Conservation (phyloP, 2,888 invertebrate species). For the Chromoteleia sp. region DNA sequence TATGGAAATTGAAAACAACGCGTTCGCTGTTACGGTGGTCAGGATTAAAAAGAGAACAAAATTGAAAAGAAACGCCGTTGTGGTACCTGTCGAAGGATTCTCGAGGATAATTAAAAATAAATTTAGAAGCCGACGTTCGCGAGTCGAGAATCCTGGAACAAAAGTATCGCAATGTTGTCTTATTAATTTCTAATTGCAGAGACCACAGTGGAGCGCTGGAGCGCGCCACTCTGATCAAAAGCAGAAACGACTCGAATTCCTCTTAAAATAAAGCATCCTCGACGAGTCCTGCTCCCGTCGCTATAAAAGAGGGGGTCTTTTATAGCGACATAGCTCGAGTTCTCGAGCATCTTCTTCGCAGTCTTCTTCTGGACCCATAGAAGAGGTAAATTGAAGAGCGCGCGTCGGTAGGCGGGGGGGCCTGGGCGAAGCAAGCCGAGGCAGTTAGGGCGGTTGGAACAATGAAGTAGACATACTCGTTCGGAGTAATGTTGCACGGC, state of each 20-base stretch:
- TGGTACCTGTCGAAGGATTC: too few relatives aligned
- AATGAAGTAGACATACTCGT: slow-evolving; percentile 63
- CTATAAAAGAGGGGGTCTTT: too few relatives aligned
- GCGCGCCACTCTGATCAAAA: too few relatives aligned
- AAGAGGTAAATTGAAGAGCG: slow-evolving; percentile 50
- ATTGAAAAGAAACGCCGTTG: background rate
- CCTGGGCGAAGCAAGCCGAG: slow-evolving; percentile 18
- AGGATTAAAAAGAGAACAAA: background rate
- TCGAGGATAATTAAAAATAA: too few relatives aligned
- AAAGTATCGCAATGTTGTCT: too few relatives aligned
- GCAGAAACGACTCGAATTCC: slow-evolving; percentile 7
- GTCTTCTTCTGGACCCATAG: slow-evolving; percentile 27
- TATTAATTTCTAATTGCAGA: too few relatives aligned
- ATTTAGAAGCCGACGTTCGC: too few relatives aligned
- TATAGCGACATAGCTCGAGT: slow-evolving; percentile 32
- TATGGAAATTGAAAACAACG: background rate
- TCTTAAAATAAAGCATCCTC: slow-evolving; percentile 17
- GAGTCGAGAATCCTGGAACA: too few relatives aligned
- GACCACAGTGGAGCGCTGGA: too few relatives aligned
- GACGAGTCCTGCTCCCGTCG: background rate
- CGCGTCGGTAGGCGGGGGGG: slow-evolving; percentile 29
- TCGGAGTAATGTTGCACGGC: slow-evolving; percentile 56
- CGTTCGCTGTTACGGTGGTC: background rate
- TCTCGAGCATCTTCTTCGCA: slow-evolving; percentile 22
- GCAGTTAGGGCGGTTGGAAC: slow-evolving; percentile 56